phyloP scores from a whole-genome alignment of 1,140 invertebrate genomes.

The Dreissena polymorpha region DNA sequence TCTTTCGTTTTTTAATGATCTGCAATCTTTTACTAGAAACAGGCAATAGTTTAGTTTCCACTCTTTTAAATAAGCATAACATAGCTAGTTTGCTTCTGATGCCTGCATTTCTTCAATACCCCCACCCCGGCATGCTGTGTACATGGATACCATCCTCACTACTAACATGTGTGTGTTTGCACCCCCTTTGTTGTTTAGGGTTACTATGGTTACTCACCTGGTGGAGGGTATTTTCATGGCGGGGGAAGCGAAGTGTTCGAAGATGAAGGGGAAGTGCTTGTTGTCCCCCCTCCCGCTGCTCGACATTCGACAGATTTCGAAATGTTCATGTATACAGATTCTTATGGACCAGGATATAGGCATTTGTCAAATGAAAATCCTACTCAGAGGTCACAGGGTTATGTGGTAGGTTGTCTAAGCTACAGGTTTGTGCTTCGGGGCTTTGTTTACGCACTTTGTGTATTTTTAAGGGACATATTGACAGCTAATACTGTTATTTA shows the following conservation, averaged over 20 bases:
- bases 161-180: background rate
- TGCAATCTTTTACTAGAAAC: too few relatives aligned
- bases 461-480: too few relatives aligned
- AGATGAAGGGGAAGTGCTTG: constrained; percentile 55
- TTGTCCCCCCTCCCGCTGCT: constrained; percentile 52
- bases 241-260: constrained; percentile 47
- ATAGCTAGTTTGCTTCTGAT: background rate
- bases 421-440: too few relatives aligned
- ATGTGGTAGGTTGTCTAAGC: constrained; percentile 55
- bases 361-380: background rate
- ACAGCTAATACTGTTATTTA: too few relatives aligned
- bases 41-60: too few relatives aligned
- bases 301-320: constrained; percentile 55
- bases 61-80: background rate
- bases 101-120: too few relatives aligned
- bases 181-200: background rate
- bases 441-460: too few relatives aligned
- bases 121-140: too few relatives aligned
- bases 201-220: background rate
- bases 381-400: constrained; percentile 41
- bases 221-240: constrained; percentile 41
- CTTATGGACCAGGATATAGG: constrained; percentile 39
- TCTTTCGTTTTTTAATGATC: too few relatives aligned
- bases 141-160: background rate
- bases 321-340: constrained; percentile 34